Conservation (phyloP, 2,797 vertebrate genomes). For the Onychomys arenicola region DNA sequence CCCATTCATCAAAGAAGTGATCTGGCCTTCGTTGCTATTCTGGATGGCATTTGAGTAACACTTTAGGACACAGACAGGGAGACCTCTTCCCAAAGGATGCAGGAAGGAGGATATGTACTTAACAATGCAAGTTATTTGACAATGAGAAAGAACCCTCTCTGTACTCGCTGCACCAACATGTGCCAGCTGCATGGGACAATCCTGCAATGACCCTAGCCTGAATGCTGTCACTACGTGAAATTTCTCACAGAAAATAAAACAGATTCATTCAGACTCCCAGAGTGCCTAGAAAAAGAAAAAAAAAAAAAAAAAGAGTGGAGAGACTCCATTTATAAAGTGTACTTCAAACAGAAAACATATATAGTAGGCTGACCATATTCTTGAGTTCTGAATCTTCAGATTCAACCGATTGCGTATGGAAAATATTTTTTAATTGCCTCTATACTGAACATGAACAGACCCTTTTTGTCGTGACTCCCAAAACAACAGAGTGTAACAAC, state of each 20-base stretch:
- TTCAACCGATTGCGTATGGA: background rate
- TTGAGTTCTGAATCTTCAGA: background rate
- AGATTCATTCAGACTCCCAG: background rate
- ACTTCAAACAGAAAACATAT: slow-evolving; percentile 7
- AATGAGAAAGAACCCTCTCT: background rate
- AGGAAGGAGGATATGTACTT: background rate
- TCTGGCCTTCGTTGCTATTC: background rate
- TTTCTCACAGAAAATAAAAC: slow-evolving; percentile 19
- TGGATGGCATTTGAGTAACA: background rate
- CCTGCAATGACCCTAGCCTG: background rate
- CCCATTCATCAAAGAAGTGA: background rate
- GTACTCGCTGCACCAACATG: background rate
- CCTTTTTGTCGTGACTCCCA: background rate
- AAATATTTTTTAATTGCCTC: background rate
- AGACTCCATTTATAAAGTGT: slow-evolving; percentile 12
- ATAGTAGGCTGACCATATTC: background rate
- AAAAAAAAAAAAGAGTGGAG: background rate
- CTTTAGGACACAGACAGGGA: background rate
- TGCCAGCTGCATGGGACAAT: too few species aligned
- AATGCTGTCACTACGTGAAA: background rate
- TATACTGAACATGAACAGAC: background rate
- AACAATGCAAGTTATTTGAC: background rate
- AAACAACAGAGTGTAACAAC: background rate
- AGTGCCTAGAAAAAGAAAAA: slow-evolving; percentile 10
- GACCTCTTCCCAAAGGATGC: background rate